Conservation (phyloP, 2,113 vertebrate genomes). For the Calyptomena viridis region DNA sequence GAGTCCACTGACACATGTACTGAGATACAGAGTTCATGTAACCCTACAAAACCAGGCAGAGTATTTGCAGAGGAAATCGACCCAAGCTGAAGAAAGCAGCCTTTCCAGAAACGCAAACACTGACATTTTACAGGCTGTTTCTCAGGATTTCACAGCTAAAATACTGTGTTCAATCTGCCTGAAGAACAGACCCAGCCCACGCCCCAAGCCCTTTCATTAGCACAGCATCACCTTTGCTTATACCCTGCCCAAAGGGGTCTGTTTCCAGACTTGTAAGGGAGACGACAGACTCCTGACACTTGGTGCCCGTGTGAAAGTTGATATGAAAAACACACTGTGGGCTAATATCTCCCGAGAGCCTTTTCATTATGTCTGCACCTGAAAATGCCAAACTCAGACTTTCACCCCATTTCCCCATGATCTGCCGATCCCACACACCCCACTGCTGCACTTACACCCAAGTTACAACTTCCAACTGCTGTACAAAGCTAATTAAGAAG, state of each 20-base stretch:
- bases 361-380: neutral
- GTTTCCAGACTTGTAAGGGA: neutral
- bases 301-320: neutral
- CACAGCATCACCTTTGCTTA: neutral
- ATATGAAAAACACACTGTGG: neutral
- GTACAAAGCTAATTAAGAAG: neutral
- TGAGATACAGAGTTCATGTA: neutral
- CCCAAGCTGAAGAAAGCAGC: neutral
- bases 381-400: neutral
- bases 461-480: neutral
- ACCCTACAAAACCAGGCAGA: neutral
- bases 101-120: neutral
- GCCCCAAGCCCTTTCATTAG: neutral
- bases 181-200: neutral
- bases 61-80: neutral
- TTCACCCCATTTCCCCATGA: rapidly evolving
- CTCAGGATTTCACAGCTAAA: neutral
- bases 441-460: neutral
- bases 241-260: neutral
- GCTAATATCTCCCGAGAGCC: neutral
- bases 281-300: neutral
- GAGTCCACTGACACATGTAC: neutral
- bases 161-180: neutral
- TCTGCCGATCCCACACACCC: neutral
- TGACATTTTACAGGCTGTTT: neutral